Conservation (phyloP, 2,797 vertebrate genomes). For the Aythya fuligula region DNA sequence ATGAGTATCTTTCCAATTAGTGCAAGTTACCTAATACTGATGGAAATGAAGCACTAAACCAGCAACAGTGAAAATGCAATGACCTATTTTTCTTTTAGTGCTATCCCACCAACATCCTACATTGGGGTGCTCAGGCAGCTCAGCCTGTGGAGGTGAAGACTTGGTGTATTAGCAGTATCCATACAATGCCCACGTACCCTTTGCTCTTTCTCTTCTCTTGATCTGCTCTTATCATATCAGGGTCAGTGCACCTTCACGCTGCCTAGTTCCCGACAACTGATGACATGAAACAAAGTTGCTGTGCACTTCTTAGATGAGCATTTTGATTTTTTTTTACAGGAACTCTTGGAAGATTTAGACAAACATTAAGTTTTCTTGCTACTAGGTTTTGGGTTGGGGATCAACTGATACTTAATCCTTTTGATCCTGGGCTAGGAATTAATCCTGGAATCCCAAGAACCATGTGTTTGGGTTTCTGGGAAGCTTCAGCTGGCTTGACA, state of each 20-base stretch:
- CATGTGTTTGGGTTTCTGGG: not conserved
- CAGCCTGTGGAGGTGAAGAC: not conserved
- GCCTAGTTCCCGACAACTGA: not conserved
- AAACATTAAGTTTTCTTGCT: not conserved
- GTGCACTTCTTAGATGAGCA: not conserved
- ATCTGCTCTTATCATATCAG: fast-evolving
- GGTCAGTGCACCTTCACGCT: fast-evolving
- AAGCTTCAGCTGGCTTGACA: not conserved
- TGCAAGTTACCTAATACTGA: not conserved
- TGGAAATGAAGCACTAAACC: not conserved
- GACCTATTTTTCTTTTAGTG: not conserved
- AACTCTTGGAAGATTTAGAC: not conserved
- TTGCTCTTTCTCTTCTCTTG: not conserved
- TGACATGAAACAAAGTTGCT: not conserved
- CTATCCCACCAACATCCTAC: not conserved
- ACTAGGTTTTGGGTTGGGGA: not conserved
- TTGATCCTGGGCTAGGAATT: not conserved
- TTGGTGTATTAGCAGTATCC: slow-evolving; percentile 3
- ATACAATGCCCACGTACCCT: not conserved
- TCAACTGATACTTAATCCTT: not conserved
- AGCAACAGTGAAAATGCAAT: not conserved
- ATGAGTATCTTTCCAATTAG: not conserved
- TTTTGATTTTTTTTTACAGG: not conserved
- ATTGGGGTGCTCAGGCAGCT: not conserved
- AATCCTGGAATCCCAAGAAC: not conserved